Percentiles rank a stretch among this genome's conserved stretches.
Evolutionary conservation across 2,113 vertebrate genomes (phyloP).

Genomic region (Hymenochirus boettgeri): DNA sequence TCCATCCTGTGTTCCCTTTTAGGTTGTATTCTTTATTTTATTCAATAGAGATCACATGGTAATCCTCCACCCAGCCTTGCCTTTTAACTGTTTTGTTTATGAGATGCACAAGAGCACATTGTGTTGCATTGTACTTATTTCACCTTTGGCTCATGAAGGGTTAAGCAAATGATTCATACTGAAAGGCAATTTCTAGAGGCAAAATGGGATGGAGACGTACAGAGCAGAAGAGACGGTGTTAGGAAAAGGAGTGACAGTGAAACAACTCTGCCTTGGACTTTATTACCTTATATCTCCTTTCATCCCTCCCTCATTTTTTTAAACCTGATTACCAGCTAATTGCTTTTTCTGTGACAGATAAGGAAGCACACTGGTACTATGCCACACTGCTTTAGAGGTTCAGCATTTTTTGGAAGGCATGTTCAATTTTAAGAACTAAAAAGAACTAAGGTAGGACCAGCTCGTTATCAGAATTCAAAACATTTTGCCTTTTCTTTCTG

Average conservation of each 20-base stretch:
- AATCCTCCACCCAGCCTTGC: neutral
- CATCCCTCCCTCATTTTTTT: neutral
- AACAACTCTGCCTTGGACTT: neutral
- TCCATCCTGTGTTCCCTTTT: neutral
- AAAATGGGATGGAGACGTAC: slow-evolving; percentile 17
- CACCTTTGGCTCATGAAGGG: neutral
- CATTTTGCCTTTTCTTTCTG: too few relatives aligned
- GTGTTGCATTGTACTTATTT: neutral
- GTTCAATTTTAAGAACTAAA: neutral
- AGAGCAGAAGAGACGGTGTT: slow-evolving; percentile 6
- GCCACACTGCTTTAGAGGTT: neutral
- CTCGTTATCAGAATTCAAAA: too few relatives aligned
- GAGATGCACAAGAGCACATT: neutral
- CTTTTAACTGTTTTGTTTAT: neutral
- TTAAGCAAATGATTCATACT: neutral
- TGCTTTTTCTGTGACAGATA: neutral
- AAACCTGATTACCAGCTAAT: neutral
- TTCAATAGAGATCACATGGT: neutral
- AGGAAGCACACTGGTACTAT: neutral
- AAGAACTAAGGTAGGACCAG: neutral
- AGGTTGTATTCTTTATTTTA: neutral
- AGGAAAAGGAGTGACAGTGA: slow-evolving; percentile 1
- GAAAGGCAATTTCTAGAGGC: slow-evolving; percentile 1
- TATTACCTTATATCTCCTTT: neutral
- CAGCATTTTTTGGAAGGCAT: neutral